Evolutionary conservation across 1,140 invertebrate species (phyloP), one percentile per base, ranked within the genome.

Genomic region (Pentalonia nigronervosa): DNA sequence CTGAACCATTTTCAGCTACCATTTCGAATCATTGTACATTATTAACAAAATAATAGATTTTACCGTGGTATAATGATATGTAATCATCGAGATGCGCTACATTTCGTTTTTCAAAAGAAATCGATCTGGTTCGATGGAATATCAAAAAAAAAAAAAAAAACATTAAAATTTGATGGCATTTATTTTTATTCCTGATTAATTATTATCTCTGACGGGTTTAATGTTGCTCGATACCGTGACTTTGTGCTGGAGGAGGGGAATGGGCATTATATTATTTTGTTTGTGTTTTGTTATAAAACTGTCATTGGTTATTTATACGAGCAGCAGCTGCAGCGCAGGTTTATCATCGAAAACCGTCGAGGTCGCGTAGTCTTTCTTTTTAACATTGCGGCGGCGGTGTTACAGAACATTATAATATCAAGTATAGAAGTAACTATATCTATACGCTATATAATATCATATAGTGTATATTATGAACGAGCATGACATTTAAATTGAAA

Each of bases 401-500:
- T 53, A 21, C 11, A 41, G 41, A 41, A 41, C 41, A 41, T 41
- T 41, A 41, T 41, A 41, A 53, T 88, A 50, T 76, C 60, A 76
- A 76, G 60, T n/a, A 67, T n/a, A n/a, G 60, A 11, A n/a, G 14
- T 76, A 76, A 1, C 30, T n/a, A 53, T 50, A 50, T 50, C 7
- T 50, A 53, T 53, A 76, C 60, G n/a, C 60, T 34, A 76, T 76
- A 87, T 84, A 84, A 45, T 8, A 41, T 41, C 48, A 41, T 41
- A 41, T 41, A 41, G 41, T 41, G 30, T 14, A 50, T 50, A n/a
- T 89, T 53, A 89, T 53, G 34, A 53, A 53, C 48, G n/a, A 48
- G n/a, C 50, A 53, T 89, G 34, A 89, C n/a, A 89, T 89, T 89
- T 89, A 89, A 89, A 89, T 89, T 89, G 48, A 89, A 89, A 34